Evolutionary conservation across 2,888 invertebrate genomes (phyloP), one percentile per base, ranked within the genome.

Genomic region (Selenia dentaria): DNA sequence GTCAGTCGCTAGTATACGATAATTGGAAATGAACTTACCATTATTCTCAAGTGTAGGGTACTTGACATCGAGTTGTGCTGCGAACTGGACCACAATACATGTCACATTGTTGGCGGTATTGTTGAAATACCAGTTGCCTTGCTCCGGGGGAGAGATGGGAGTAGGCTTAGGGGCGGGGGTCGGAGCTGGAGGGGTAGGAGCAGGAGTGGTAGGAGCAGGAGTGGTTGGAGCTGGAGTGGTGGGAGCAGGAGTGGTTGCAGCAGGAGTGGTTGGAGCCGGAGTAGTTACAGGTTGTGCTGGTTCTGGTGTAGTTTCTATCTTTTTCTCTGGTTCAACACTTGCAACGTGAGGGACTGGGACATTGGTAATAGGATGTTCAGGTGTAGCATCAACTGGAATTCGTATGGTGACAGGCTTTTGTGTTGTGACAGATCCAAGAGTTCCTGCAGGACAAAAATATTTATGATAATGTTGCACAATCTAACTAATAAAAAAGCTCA

Each of bases 31-130:
- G 13, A 4, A 27, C 85, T 85, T 50, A 85, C 85, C 64, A 35
- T 70, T 72, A 12, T 72, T 49, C 14, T 66, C 71, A 8, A 40
- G 66, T 46, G 74, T 81, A 13, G 72, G 62, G 65, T 92, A 92
- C 0, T 87, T 85, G 37, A 96, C 81, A 61, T 93, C 93, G 42
- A 96, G 77, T 67, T 93, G 92, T 3, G 93, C 91, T 0, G 95
- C 94, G 87, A 95, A 93, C 75, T 93, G 86, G 4, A 94, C 75
- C 34, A 94, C 67, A 14, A 96, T 91, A 65, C 96, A 96, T 3
- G 93, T 92, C 0, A 84, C 69, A 62, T 93, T 93, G 18, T 22
- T 57, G 18, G 53, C 64, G 6, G 53, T 39, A 27, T 88, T 79
- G 0, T 59, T 56, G 45, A 51, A 78, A 0, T 43, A 28, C 88